Conservation (phyloP, 1,140 invertebrate genomes). For the Drosophila arawakana region DNA sequence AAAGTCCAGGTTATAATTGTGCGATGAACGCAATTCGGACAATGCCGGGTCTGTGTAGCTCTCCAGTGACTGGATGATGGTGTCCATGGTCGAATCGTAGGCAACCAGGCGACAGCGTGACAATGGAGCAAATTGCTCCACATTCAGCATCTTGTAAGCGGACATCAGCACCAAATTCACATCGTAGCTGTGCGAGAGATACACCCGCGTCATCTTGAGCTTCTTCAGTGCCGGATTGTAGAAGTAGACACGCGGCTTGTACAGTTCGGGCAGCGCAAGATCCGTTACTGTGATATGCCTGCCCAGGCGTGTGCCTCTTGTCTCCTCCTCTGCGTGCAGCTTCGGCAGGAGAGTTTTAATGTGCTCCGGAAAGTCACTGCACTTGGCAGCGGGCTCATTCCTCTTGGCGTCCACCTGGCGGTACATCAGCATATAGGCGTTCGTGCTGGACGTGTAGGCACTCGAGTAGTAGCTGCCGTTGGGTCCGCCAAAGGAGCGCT, state of each 20-base stretch:
- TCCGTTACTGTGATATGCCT: slow-evolving; percentile 67
- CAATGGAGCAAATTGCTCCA: slow-evolving; percentile 87
- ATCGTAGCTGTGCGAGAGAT: slow-evolving; percentile 86
- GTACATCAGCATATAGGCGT: slow-evolving; percentile 98
- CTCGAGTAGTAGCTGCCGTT: slow-evolving; percentile 90
- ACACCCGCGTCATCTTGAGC: slow-evolving; percentile 86
- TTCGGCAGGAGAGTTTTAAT: slow-evolving; percentile 89
- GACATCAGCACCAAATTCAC: slow-evolving; percentile 86
- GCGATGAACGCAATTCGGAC: slow-evolving; percentile 67
- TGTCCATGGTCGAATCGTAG: slow-evolving; percentile 88
- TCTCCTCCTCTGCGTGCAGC: slow-evolving; percentile 89
- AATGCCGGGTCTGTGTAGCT: slow-evolving; percentile 86
- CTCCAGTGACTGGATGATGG: slow-evolving; percentile 90
- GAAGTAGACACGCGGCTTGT: slow-evolving; percentile 88
- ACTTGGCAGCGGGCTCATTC: slow-evolving; percentile 89
- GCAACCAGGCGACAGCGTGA: slow-evolving; percentile 90
- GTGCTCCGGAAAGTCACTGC: slow-evolving; percentile 90
- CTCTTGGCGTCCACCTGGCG: slow-evolving; percentile 90
- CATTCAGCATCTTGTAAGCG: slow-evolving; percentile 87
- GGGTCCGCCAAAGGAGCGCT: slow-evolving; percentile 92
- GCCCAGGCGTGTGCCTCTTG: slow-evolving; percentile 86
- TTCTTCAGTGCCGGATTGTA: slow-evolving; percentile 86
- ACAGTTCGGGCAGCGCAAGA: slow-evolving; percentile 85
- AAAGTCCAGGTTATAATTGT: slow-evolving; percentile 85
- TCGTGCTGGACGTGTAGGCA: slow-evolving; percentile 92